These are phyloP conservation scores for Grammomys dolichurus DNA, from an alignment of 2,113 vertebrate genomes.

Conservation along the genomic window DNA sequence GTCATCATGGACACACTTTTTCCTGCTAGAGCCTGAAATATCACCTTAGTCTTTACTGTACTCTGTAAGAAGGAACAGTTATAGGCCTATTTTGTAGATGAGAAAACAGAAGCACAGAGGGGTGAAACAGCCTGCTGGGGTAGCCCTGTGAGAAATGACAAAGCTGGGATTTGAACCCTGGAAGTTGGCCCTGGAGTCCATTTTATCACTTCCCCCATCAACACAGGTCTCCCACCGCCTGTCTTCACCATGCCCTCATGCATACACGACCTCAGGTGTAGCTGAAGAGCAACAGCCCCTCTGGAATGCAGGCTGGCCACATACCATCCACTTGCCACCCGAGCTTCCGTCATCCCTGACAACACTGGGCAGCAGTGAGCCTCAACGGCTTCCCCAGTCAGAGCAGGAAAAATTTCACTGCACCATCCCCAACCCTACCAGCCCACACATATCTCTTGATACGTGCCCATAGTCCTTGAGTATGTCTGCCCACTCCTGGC, in stretches of 20 bases:
- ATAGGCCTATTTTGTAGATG: neutral
- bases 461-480: neutral
- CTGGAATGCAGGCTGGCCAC: neutral
- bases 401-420: neutral
- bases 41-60: neutral
- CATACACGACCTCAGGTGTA: neutral
- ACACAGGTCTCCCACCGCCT: too few relatives aligned
- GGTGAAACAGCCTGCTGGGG: neutral
- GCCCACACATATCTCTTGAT: neutral
- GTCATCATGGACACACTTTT: neutral
- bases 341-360: neutral
- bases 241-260: neutral
- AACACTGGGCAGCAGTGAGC: neutral
- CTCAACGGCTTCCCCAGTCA: neutral
- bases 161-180: neutral
- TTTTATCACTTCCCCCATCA: neutral
- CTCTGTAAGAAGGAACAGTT: neutral
- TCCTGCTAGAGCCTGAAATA: neutral
- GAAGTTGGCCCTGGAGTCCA: neutral
- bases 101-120: constrained; percentile 18
- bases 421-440: fast-evolving
- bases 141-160: neutral
- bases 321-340: fast-evolving
- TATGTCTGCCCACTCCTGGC: neutral
- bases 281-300: neutral